Conservation (phyloP, 2,888 invertebrate species). For the Pseudococcus longispinus region DNA sequence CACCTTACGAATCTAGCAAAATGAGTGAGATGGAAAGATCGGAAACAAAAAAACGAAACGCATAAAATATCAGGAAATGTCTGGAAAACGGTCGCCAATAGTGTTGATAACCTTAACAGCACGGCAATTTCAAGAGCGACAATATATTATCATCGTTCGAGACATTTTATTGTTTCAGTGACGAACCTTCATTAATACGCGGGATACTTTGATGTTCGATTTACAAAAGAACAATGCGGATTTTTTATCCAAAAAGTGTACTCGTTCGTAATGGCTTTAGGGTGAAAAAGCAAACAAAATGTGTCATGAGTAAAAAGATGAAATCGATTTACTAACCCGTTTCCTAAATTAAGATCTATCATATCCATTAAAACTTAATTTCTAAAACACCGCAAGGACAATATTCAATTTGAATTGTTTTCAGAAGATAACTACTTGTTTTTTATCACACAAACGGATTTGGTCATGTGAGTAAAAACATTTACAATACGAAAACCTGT, state of each 20-base stretch:
- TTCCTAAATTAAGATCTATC: slow-evolving; percentile 51
- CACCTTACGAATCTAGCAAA: background rate
- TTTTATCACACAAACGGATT: slow-evolving; percentile 21
- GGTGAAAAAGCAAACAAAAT: background rate
- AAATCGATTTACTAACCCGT: slow-evolving; percentile 34
- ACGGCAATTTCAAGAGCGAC: background rate
- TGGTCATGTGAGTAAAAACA: slow-evolving; percentile 20
- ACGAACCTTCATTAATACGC: no score
- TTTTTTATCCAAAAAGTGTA: no score
- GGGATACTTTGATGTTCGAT: no score
- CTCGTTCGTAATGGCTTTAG: background rate
- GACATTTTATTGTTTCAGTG: no score
- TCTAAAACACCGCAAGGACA: background rate
- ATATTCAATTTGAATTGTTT: background rate
- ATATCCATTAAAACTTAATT: slow-evolving; percentile 53
- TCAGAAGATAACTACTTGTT: background rate
- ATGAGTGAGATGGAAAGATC: no score
- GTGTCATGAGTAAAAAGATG: background rate
- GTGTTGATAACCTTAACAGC: background rate
- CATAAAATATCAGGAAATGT: background rate
- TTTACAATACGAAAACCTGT: background rate
- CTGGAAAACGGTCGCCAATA: no score
- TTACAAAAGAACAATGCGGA: no score
- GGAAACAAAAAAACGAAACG: background rate
- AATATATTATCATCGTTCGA: no score